Evolutionary conservation across 2,888 invertebrate species (phyloP), one percentile per base, ranked within the genome.

Genomic region (Nomada goodeniana): DNA sequence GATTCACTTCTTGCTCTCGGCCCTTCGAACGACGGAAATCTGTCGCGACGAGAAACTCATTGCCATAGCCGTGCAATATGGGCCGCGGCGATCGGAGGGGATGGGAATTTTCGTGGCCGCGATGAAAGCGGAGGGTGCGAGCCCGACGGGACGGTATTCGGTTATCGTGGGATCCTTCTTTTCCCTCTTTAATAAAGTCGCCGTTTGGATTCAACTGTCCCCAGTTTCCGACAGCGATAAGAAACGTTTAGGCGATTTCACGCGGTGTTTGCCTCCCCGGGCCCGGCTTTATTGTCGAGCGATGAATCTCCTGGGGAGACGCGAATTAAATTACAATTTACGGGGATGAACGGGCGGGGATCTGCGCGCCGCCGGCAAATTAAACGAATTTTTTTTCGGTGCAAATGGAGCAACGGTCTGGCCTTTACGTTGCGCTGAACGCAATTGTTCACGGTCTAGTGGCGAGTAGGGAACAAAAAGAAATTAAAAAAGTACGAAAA

Each of bases 21-120:
- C 79, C 76, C 76, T 26, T 53, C 13, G 4, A 18, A 13, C 9
- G 61, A 50, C 13, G 47, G 36, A 76, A 74, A 89, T 47, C 47
- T 47, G 47, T 47, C 47, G 47, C 47, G 47, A 15, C 11, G 47
- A 89, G 87, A 90, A 89, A 91, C 90, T 90, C 89, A 89, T 91
- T 91, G 90, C 84, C 88, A 86, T 89, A 87, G 4, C 88, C 86
- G 47, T 15, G 81, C 82, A 87, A 88, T 83, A 82, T 68, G 78
- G 76, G 47, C 64, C 59, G 72, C 69, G 75, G 50, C 23, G 52
- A 20, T 20, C 26, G 26, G 7, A 29, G 13, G 18, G 29, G 52
- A 15, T 0, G 26, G 61, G 44, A 47, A 47, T 44, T 61, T 47
- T 52, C 29, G 23, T 7, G 15, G 42, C 3, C 52, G 64, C 59